Evolutionary conservation across 1,140 invertebrate species (phyloP), one percentile per base, ranked within the genome.

Genomic region (Reticulitermes speratus): DNA sequence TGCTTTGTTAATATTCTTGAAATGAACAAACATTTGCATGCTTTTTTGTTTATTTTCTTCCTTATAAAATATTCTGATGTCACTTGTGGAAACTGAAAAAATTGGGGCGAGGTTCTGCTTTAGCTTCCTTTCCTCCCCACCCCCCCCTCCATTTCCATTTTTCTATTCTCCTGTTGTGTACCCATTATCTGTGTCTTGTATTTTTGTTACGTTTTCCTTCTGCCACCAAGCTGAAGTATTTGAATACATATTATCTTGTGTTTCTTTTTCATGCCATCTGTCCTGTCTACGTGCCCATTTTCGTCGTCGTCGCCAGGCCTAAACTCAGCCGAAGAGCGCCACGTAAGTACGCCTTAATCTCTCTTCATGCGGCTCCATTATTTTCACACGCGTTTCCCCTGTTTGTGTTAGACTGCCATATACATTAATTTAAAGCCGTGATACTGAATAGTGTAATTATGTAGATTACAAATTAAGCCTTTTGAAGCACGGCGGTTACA

Each of bases 251-350:
- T 85, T 23, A 23, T 32, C 84, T 59, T 44, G 9, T 44, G 25
- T 69, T 32, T 85, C 65, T 44, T 69, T 75, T 59, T 44, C 75
- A 45, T 69, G n/a, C 44, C 65, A 48, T 82, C 52, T 9, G 44
- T 38, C 25, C 30, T 45, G 48, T 69, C 52, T 84, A 9, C 84
- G 52, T 69, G 32, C 14, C 84, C 59, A 8, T 83, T 44, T 2
- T 30, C 82, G 6, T 83, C 32, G 91, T 93, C 92, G 12, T 3
- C 19, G 21, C n/a, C 93, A 94, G 94, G 94, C 91, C 91, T 94
- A 88, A 94, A 94, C 90, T 93, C 94, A 84, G 93, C 94, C 59
- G 94, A 95, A 89, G 94, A 95, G 90, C 92, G 94, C 92, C 94
- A 94, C 93, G 94, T 94, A 90, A 94, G 94, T 95, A 84, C 82